phyloP scores from a whole-genome alignment of 2,888 invertebrate genomes.

The Metallyticus violacea region DNA sequence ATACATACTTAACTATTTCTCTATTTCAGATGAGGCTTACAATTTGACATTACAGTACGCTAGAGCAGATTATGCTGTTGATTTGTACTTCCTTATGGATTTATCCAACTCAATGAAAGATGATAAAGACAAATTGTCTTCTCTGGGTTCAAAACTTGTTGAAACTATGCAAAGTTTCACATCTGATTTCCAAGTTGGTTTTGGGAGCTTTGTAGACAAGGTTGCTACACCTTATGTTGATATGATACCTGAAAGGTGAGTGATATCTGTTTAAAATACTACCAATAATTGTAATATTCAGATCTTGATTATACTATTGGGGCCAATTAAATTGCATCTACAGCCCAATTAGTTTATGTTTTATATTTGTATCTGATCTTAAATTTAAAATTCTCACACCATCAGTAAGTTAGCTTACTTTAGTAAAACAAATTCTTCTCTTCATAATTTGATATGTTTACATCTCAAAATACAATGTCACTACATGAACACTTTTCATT shows the following conservation, averaged over 20 bases:
- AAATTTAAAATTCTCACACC: no score
- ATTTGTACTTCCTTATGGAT: slow-evolving; percentile 99
- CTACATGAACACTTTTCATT: no score
- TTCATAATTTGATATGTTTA: no score
- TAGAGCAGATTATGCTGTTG: slow-evolving; percentile 96
- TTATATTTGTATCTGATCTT: no score
- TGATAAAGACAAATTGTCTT: slow-evolving; percentile 92
- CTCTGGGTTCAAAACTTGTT: slow-evolving; percentile 77
- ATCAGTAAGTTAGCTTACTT: no score
- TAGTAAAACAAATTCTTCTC: no score
- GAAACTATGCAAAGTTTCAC: slow-evolving; percentile 89
- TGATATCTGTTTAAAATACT: neutral
- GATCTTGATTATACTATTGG: no score
- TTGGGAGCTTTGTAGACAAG: slow-evolving; percentile 96
- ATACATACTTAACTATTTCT: no score
- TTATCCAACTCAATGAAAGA: slow-evolving; percentile 98
- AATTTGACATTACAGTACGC: slow-evolving; percentile 72
- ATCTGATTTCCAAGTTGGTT: slow-evolving; percentile 87
- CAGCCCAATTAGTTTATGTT: no score
- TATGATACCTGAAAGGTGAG: neutral
- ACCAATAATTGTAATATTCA: no score
- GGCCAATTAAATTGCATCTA: no score
- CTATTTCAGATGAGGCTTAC: slow-evolving; percentile 70
- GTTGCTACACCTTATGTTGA: slow-evolving; percentile 80
- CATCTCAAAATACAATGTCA: no score